Percentiles rank a stretch among this genome's conserved stretches.
Conservation (phyloP, 2,888 invertebrate genomes). For the Altica lythri region DNA sequence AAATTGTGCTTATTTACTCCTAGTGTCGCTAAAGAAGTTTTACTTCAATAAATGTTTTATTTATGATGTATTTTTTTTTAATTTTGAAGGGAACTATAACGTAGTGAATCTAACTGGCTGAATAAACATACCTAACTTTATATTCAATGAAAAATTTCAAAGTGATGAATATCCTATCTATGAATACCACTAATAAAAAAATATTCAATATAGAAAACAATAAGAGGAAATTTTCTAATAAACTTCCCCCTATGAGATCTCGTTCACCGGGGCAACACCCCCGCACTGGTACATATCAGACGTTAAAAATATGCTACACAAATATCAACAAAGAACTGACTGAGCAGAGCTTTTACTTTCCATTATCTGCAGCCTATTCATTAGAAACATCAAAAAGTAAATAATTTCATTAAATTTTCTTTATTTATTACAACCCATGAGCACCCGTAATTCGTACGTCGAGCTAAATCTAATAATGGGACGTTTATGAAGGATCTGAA, state of each 20-base stretch:
- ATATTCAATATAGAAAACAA: too few species aligned
- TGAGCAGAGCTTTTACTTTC: constrained; percentile 29
- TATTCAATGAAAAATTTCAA: too few species aligned
- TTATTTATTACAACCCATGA: constrained; percentile 39
- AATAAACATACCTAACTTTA: too few species aligned
- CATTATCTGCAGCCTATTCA: constrained; percentile 40
- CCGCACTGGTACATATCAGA: constrained; percentile 1
- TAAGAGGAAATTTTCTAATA: background rate
- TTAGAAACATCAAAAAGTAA: constrained; percentile 44
- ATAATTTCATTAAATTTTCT: constrained; percentile 43
- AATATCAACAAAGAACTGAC: constrained; percentile 13
- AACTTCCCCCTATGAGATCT: constrained; percentile 2
- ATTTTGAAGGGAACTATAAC: too few species aligned
- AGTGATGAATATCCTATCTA: too few species aligned
- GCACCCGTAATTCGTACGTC: constrained; percentile 37
- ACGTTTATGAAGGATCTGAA: constrained; percentile 31
- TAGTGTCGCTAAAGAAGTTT: too few species aligned
- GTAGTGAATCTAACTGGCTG: too few species aligned
- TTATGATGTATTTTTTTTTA: too few species aligned
- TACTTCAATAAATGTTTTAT: too few species aligned
- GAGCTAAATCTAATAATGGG: constrained; percentile 36
- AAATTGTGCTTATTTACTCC: too few species aligned
- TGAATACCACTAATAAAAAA: too few species aligned
- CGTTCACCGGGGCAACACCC: constrained; percentile 17
- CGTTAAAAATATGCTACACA: constrained; percentile 18